These are phyloP conservation scores for Octopus sinensis DNA, from an alignment of 1,140 invertebrate genomes.

Conservation along the genomic window DNA sequence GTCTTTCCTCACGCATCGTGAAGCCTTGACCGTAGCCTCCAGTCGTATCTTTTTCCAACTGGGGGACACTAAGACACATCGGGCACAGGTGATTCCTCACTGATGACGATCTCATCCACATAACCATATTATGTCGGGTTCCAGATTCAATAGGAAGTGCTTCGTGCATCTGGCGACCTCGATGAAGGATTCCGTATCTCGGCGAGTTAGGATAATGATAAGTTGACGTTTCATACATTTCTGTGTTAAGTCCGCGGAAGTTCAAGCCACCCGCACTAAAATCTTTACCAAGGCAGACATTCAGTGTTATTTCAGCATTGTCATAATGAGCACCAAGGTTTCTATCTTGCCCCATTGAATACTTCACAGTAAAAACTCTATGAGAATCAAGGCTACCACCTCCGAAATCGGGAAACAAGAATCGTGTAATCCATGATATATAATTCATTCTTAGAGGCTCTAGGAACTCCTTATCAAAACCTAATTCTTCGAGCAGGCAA, in stretches of 20 bases:
- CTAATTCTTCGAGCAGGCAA: conserved; percentile 56
- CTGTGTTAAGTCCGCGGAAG: conserved; percentile 52
- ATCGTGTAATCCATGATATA: conserved; percentile 46
- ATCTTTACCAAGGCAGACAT: conserved; percentile 52
- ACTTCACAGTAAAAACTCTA: conserved; percentile 58
- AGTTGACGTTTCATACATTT: conserved; percentile 18
- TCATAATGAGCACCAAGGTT: conserved; percentile 59
- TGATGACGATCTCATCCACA: conserved; percentile 58
- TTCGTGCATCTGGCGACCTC: conserved; percentile 57
- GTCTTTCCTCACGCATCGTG: conserved; percentile 25
- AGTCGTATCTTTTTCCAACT: conserved; percentile 32
- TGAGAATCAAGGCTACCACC: conserved; percentile 56
- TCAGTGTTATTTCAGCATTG: conserved; percentile 60
- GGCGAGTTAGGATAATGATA: conserved; percentile 37
- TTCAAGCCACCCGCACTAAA: conserved; percentile 55
- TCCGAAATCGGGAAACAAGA: conserved; percentile 53
- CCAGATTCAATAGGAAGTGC: conserved; percentile 53
- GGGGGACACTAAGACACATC: conserved; percentile 55
- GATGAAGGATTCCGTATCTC: conserved; percentile 53
- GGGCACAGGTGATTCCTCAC: conserved; percentile 57
- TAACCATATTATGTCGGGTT: conserved; percentile 56
- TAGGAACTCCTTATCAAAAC: conserved; percentile 56
- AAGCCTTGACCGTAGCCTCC: conserved; percentile 57
- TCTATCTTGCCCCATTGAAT: conserved; percentile 52
- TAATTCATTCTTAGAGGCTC: conserved; percentile 50